Conservation (phyloP, 2,888 invertebrate species). For the Formica aserva region DNA sequence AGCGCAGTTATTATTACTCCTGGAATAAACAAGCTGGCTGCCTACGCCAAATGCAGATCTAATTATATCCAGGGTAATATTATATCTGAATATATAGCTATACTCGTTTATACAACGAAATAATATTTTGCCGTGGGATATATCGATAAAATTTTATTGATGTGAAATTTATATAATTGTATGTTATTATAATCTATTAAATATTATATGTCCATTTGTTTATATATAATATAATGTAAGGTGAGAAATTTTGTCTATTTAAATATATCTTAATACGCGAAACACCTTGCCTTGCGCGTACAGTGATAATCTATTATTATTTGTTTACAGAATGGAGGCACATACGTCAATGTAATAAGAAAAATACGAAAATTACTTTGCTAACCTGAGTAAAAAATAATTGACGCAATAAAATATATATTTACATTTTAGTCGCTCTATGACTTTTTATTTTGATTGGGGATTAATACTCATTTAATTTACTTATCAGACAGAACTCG, state of each 20-base stretch:
- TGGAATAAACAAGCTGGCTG: constrained; percentile 36
- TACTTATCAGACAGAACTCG: background rate
- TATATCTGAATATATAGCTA: background rate
- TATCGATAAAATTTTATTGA: background rate
- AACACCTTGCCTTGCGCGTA: too few relatives aligned
- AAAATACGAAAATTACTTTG: background rate
- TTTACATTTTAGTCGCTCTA: background rate
- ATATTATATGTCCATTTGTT: background rate
- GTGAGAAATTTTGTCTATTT: background rate
- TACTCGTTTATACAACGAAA: background rate
- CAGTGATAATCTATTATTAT: background rate
- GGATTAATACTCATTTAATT: constrained; percentile 17
- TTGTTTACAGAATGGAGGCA: constrained; percentile 9
- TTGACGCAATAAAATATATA: background rate
- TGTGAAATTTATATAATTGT: background rate
- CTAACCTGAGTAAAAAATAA: constrained; percentile 1
- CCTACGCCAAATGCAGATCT: constrained; percentile 44
- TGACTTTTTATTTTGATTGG: constrained; percentile 4
- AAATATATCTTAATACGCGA: background rate
- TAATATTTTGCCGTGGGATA: background rate
- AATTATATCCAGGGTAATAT: constrained; percentile 37
- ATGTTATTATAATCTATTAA: background rate
- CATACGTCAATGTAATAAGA: background rate
- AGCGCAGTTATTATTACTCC: constrained; percentile 47
- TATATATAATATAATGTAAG: background rate